These are phyloP conservation scores for Nesoenas mayeri DNA, from an alignment of 2,113 vertebrate species.

Conservation along the genomic window DNA sequence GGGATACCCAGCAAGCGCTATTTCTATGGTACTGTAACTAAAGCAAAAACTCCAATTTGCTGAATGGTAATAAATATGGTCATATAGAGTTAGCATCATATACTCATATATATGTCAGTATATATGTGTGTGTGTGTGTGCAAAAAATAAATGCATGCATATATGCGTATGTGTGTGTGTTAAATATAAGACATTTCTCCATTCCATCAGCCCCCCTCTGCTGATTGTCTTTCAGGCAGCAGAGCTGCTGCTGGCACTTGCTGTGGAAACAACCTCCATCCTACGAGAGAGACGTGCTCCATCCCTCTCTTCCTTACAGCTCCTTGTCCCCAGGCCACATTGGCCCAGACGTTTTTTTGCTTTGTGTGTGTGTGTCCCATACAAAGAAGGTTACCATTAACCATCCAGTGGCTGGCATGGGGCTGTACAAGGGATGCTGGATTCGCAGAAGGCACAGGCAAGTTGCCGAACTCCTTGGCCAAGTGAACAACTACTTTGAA, in stretches of 20 bases:
- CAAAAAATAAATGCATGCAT: neutral
- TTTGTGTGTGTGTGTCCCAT: neutral
- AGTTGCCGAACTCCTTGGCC: neutral
- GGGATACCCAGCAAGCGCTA: accelerated
- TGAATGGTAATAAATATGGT: neutral
- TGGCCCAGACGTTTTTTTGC: neutral
- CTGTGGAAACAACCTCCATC: neutral
- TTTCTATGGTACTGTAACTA: neutral
- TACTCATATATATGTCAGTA: too few relatives aligned
- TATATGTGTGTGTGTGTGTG: neutral
- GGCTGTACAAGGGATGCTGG: neutral
- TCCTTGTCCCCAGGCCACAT: neutral
- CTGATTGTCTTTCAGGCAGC: neutral
- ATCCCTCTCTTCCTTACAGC: neutral
- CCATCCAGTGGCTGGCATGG: accelerated
- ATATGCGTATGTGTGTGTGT: too few relatives aligned
- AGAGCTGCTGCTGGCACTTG: neutral
- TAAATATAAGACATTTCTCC: neutral
- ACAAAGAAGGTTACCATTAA: neutral
- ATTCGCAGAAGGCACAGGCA: conserved; percentile 9
- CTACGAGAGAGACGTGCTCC: neutral
- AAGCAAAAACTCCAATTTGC: neutral
- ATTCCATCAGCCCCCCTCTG: neutral
- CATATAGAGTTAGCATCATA: neutral
- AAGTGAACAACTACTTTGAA: conserved; percentile 25